phyloP scores from a whole-genome alignment of 2,888 invertebrate species.

The Caenorhabditis sp. region DNA sequence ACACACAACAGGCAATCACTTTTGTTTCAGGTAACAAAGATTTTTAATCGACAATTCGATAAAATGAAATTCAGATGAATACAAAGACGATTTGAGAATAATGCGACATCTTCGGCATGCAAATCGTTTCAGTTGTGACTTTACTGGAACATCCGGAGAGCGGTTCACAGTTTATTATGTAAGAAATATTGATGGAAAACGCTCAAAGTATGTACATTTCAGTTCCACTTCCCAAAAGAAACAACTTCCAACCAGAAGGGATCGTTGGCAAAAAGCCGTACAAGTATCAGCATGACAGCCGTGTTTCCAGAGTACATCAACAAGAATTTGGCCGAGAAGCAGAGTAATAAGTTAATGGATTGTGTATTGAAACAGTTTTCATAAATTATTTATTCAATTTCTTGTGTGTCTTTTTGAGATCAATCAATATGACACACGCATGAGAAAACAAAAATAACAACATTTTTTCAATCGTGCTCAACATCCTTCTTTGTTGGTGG shows the following conservation, averaged over 20 bases:
- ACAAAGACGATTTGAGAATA: conserved; percentile 27
- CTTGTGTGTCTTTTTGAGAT: background rate
- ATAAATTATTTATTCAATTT: conserved; percentile 8
- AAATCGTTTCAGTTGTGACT: conserved; percentile 46
- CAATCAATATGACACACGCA: background rate
- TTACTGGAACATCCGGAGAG: conserved; percentile 18
- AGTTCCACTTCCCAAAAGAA: conserved; percentile 3
- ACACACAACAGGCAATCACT: conserved; percentile 32
- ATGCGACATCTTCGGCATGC: conserved; percentile 24
- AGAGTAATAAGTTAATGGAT: conserved; percentile 31
- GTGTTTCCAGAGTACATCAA: conserved; percentile 50
- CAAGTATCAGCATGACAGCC: conserved; percentile 34
- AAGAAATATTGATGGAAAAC: background rate
- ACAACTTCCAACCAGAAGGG: conserved; percentile 2
- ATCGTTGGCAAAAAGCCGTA: background rate
- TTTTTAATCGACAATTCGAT: background rate
- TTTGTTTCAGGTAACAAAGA: conserved; percentile 11
- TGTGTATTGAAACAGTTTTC: conserved; percentile 34
- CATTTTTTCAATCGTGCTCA: too few relatives aligned
- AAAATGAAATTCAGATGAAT: conserved; percentile 17
- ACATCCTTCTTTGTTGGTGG: too few relatives aligned
- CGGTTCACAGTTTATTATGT: conserved; percentile 44
- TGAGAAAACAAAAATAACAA: too few relatives aligned
- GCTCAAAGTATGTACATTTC: background rate
- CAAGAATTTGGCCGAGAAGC: conserved; percentile 48